phyloP scores from a whole-genome alignment of 2,888 invertebrate species.

The Eledona agricola region DNA sequence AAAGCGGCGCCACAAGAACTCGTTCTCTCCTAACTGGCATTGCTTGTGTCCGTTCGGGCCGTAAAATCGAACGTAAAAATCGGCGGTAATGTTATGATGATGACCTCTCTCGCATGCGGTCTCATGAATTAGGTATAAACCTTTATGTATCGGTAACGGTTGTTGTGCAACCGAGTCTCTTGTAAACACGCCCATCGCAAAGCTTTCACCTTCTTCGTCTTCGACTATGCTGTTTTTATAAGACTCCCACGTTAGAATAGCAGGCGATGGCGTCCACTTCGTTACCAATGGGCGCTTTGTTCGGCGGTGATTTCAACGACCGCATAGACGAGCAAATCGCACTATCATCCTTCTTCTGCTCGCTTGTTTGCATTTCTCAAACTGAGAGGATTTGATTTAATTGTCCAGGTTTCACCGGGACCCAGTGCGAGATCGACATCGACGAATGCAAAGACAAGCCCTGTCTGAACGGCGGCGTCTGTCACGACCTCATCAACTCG shows the following conservation, averaged over 20 bases:
- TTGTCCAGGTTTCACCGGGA: slow-evolving; percentile 81
- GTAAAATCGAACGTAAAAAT: not conserved
- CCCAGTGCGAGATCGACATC: slow-evolving; percentile 89
- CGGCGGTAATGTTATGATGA: not conserved
- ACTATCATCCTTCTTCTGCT: slow-evolving; percentile 2
- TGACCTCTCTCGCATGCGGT: slow-evolving; percentile 2
- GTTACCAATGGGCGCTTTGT: too few species aligned
- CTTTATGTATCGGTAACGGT: slow-evolving; percentile 33
- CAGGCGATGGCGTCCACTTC: too few species aligned
- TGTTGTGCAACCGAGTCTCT: slow-evolving; percentile 25
- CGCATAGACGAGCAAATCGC: too few species aligned
- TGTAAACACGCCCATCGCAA: slow-evolving; percentile 30
- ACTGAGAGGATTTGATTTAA: slow-evolving; percentile 19
- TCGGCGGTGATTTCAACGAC: too few species aligned
- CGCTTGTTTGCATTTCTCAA: slow-evolving; percentile 1
- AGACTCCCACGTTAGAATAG: slow-evolving; percentile 28
- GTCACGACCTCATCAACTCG: slow-evolving; percentile 87
- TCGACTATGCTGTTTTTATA: slow-evolving; percentile 12
- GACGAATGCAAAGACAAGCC: slow-evolving; percentile 90
- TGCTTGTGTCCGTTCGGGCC: not conserved
- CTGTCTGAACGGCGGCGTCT: slow-evolving; percentile 86
- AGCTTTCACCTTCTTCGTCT: slow-evolving; percentile 17
- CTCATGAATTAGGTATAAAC: slow-evolving; percentile 30
- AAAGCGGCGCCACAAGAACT: not conserved
- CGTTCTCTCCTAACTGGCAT: not conserved